phyloP scores from a whole-genome alignment of 1,140 invertebrate species.

The Lordiphosa mommai region DNA sequence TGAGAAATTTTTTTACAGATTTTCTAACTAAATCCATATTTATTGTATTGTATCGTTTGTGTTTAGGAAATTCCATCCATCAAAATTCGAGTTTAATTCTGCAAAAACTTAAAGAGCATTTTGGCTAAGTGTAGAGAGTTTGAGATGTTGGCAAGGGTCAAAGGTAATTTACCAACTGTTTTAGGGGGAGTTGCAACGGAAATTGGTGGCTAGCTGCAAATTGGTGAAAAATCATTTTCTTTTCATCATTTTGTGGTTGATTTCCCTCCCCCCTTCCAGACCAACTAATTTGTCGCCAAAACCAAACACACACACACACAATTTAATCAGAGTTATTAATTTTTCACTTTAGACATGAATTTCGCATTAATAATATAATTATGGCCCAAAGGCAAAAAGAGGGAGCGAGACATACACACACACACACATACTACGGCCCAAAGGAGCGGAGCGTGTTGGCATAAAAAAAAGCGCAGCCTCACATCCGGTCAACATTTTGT shows the following conservation, averaged over 20 bases:
- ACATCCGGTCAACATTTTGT: slow-evolving; percentile 76
- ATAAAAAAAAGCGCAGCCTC: slow-evolving; percentile 66
- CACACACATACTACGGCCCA: slow-evolving; percentile 2
- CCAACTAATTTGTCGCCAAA: slow-evolving; percentile 4
- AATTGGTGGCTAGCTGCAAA: slow-evolving; percentile 46
- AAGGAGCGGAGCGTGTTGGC: slow-evolving; percentile 31
- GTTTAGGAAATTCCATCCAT: too few relatives aligned
- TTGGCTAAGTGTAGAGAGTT: too few relatives aligned
- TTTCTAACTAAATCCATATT: too few relatives aligned
- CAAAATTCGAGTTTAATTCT: too few relatives aligned
- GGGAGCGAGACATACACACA: slow-evolving; percentile 8
- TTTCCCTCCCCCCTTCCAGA: background rate
- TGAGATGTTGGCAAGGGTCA: background rate
- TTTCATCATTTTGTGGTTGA: background rate
- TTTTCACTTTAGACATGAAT: slow-evolving; percentile 47
- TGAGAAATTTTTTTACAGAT: too few relatives aligned
- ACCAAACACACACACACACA: slow-evolving; percentile 8
- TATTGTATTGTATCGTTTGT: too few relatives aligned
- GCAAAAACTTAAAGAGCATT: too few relatives aligned
- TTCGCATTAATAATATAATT: slow-evolving; percentile 77
- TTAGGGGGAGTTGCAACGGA: slow-evolving; percentile 36
- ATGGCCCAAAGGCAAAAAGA: slow-evolving; percentile 10
- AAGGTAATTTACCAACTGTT: slow-evolving; percentile 10
- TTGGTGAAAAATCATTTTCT: background rate
- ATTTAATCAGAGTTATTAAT: slow-evolving; percentile 60